These are phyloP conservation scores for Druon quercuslanigerum DNA, from an alignment of 1,140 invertebrate species.

Conservation along the genomic window DNA sequence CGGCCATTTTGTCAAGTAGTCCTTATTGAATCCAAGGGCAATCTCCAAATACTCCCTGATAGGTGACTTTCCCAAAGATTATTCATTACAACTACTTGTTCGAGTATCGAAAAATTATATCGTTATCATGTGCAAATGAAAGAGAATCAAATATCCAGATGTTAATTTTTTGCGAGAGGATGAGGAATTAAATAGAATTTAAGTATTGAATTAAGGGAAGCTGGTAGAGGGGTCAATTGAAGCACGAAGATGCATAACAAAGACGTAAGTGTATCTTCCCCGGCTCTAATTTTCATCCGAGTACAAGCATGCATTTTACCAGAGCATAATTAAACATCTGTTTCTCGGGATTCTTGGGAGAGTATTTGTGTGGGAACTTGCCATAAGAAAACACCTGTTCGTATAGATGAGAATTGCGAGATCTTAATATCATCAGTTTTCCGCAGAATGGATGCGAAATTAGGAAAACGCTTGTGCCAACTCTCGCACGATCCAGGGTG, in stretches of 20 bases:
- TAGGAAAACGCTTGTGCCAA: slow-evolving; percentile 4
- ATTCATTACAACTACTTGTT: not conserved
- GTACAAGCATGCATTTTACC: slow-evolving; percentile 4
- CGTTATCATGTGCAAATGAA: not conserved
- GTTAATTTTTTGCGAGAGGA: not conserved
- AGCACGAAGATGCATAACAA: slow-evolving; percentile 21
- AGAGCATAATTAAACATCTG: slow-evolving; percentile 25
- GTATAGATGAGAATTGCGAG: not conserved
- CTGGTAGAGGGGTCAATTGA: not conserved
- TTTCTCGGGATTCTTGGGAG: not conserved
- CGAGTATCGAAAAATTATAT: not conserved
- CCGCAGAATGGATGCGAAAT: slow-evolving; percentile 5
- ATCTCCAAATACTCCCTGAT: not conserved
- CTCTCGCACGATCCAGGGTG: slow-evolving; percentile 42
- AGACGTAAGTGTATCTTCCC: not conserved
- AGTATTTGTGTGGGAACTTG: slow-evolving; percentile 17
- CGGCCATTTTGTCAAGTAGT: slow-evolving; percentile 9
- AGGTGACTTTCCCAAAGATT: not conserved
- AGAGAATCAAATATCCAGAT: not conserved
- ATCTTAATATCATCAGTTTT: not conserved
- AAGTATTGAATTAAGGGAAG: not conserved
- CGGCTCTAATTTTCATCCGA: not conserved
- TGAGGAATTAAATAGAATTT: not conserved
- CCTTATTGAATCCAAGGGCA: not conserved
- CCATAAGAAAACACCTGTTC: slow-evolving; percentile 12